Conservation (phyloP, 1,140 invertebrate species). For the Marisa cornuarietis region DNA sequence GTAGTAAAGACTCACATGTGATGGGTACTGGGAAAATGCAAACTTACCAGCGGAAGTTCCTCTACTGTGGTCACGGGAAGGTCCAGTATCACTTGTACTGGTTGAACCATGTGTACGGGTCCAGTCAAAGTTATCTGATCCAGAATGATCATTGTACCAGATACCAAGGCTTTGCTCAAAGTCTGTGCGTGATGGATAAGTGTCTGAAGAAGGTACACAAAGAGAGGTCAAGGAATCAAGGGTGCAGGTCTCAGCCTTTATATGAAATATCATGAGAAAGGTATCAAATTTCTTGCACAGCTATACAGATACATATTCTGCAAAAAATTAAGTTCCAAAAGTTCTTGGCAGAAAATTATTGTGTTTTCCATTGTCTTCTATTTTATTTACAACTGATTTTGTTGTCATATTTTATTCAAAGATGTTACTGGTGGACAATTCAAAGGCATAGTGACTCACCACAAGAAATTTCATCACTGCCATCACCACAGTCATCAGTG, state of each 20-base stretch:
- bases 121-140: constrained; percentile 81
- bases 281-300: no score
- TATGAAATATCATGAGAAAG: no score
- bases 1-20: no score
- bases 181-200: constrained; percentile 70
- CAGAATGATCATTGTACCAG: constrained; percentile 76
- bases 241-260: no score
- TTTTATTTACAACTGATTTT: no score
- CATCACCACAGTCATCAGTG: constrained; percentile 63
- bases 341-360: no score
- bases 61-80: constrained; percentile 51
- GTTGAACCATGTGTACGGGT: constrained; percentile 69
- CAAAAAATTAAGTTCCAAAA: no score
- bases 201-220: constrained; percentile 21
- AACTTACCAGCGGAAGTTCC: constrained; percentile 43
- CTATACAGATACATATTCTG: no score
- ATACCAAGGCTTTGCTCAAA: constrained; percentile 80
- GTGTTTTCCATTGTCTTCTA: no score
- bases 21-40: neutral
- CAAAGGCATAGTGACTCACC: constrained; percentile 28
- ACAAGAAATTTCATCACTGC: constrained; percentile 57
- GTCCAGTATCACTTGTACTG: constrained; percentile 48
- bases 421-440: no score
- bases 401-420: no score
- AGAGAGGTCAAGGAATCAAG: neutral